Base-by-base conservation (phyloP, 2,888 invertebrate genomes). In the Callyntrura sp. region DNA sequence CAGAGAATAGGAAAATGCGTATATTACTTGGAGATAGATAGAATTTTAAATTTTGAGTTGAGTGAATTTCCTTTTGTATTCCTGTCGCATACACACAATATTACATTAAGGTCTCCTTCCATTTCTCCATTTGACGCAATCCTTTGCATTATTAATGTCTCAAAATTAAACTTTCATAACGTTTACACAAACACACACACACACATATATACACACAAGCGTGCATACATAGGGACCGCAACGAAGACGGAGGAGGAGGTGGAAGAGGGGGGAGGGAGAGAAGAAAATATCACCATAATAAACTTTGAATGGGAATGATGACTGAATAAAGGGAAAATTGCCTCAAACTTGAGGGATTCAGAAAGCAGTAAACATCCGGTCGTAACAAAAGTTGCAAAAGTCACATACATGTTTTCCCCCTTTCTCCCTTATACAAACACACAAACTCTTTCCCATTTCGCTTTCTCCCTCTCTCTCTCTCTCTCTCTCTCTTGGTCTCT, bases 361-460 rank as follows among this genome's bases (percentile, higher is more conserved):
- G 83, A 83, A 86, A 85, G 90, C 79, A 81, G 84, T 86, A 90
- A 90, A 85, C 90, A 90, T 90, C 86, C 86, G 85, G 90, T 86
- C 65, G 85, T 85, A 65, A 90, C 62, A 85, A 89, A 89, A 85
- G 76, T 89, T 85, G 84, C 68, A 85, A 89, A 85, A 79, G 68
- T 25, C 51, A 51, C 20, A 45, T 5, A n/a, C 17, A 60, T 6
- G 20, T 17, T 20, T 60, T 20, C 60, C 20, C 20, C 17, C 11
- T n/a, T 60, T 20, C 60, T 4, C 20, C 4, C 55, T 14, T 60
- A 65, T n/a, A n/a, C n/a, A n/a, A n/a, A n/a, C n/a, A n/a, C n/a
- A n/a, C n/a, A n/a, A n/a, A n/a, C n/a, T n/a, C n/a, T n/a, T n/a
- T n/a, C n/a, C n/a, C 55, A 55, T 55, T 55, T n/a, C n/a, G 12